Percentiles rank a stretch among this genome's conserved stretches.
Conservation (phyloP, 2,888 invertebrate genomes). For the Trichogramma dendrolimi region DNA sequence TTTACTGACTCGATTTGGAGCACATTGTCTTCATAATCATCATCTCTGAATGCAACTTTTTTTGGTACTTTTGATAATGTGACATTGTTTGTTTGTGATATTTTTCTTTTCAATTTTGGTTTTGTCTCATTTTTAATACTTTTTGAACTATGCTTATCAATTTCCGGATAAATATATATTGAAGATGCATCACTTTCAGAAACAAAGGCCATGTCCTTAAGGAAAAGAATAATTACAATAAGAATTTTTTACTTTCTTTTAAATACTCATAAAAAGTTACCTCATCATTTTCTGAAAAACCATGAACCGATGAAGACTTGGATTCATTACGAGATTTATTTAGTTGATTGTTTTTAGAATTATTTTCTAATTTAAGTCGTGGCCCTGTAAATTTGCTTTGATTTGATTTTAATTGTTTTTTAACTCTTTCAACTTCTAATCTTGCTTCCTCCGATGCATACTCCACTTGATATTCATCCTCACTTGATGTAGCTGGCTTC, state of each 20-base stretch:
- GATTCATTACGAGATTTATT: not conserved
- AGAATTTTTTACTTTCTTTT: not conserved
- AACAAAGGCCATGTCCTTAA: slow-evolving; percentile 8
- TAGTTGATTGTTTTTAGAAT: slow-evolving; percentile 5
- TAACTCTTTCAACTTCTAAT: slow-evolving; percentile 31
- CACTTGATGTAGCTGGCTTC: slow-evolving; percentile 18
- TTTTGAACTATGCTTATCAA: not conserved
- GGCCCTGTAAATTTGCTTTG: not conserved
- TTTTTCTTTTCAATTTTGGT: slow-evolving; percentile 13
- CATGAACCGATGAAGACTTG: not conserved
- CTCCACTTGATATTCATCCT: slow-evolving; percentile 32
- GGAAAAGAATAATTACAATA: not conserved
- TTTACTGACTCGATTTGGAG: not conserved
- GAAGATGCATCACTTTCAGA: slow-evolving; percentile 12
- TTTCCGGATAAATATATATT: slow-evolving; percentile 3
- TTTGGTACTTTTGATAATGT: slow-evolving; percentile 23
- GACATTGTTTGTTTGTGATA: not conserved
- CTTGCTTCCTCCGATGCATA: slow-evolving; percentile 35
- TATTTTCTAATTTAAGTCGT: not conserved
- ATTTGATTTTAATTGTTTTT: slow-evolving; percentile 18
- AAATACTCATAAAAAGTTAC: slow-evolving; percentile 7
- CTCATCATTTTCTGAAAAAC: slow-evolving; percentile 5
- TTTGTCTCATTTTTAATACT: not conserved
- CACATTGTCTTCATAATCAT: slow-evolving; percentile 3
- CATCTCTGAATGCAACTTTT: slow-evolving; percentile 24